Conservation (phyloP, 2,888 invertebrate genomes). For the Volucella bombylans region DNA sequence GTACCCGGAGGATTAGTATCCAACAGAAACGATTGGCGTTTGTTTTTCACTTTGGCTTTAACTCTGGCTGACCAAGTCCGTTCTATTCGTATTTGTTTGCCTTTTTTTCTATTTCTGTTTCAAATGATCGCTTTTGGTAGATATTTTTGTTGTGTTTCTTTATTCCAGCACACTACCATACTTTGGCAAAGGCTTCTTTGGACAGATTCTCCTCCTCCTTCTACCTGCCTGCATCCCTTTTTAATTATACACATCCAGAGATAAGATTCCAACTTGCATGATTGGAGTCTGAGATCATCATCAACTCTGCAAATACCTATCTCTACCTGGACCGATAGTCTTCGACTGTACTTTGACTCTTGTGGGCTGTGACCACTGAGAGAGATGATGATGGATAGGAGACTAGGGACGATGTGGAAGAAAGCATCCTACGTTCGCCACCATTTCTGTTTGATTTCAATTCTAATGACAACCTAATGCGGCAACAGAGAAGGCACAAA, state of each 20-base stretch:
- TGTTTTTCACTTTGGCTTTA: slow-evolving; percentile 30
- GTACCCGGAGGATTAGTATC: background rate
- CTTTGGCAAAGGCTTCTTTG: slow-evolving; percentile 11
- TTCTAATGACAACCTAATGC: slow-evolving; percentile 73
- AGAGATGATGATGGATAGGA: background rate
- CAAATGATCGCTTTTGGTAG: slow-evolving; percentile 58
- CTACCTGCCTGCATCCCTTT: slow-evolving; percentile 60
- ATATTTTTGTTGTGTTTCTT: slow-evolving; percentile 30
- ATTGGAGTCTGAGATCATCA: slow-evolving; percentile 71
- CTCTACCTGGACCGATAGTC: slow-evolving; percentile 47
- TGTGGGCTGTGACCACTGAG: background rate
- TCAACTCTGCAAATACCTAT: slow-evolving; percentile 57
- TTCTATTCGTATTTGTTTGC: background rate
- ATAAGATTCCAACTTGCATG: slow-evolving; percentile 68
- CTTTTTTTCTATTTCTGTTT: slow-evolving; percentile 53
- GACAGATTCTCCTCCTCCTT: slow-evolving; percentile 1
- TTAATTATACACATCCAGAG: slow-evolving; percentile 70
- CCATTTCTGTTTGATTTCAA: slow-evolving; percentile 68
- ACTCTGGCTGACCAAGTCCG: slow-evolving; percentile 57
- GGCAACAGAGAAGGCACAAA: slow-evolving; percentile 34
- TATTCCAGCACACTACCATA: slow-evolving; percentile 5
- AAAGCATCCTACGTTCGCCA: slow-evolving; percentile 40
- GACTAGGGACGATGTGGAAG: background rate
- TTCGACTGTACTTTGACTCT: slow-evolving; percentile 18
- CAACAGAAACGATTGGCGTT: slow-evolving; percentile 51